phyloP scores from a whole-genome alignment of 1,140 invertebrate species.

The Vanessa tameamea region DNA sequence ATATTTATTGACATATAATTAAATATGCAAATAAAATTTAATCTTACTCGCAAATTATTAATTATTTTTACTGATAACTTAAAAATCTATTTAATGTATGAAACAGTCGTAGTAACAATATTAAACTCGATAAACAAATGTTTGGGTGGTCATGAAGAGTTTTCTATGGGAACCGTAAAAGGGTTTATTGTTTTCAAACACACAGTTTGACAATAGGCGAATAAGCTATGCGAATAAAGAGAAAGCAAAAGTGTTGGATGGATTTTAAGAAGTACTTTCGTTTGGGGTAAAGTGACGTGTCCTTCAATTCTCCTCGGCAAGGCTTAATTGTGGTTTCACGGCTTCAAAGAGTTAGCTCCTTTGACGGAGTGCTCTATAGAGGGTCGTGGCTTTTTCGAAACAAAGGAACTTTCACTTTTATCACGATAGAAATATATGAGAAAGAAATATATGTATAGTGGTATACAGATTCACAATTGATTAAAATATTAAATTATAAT shows the following conservation, averaged over 20 bases:
- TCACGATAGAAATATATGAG: constrained; percentile 12
- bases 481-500: too few species aligned
- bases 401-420: constrained; percentile 66
- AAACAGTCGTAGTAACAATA: background rate
- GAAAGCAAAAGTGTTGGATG: constrained; percentile 63
- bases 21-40: too few species aligned
- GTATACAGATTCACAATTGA: too few species aligned
- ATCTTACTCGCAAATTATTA: too few species aligned
- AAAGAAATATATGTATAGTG: too few species aligned
- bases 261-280: constrained; percentile 60
- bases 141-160: constrained; percentile 4
- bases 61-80: too few species aligned
- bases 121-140: background rate
- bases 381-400: constrained; percentile 48
- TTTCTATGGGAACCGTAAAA: constrained; percentile 38
- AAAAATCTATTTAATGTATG: background rate
- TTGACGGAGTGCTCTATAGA: constrained; percentile 47
- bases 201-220: constrained; percentile 42
- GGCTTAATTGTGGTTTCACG: constrained; percentile 73
- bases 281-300: constrained; percentile 59
- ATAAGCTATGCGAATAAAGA: constrained; percentile 53
- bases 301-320: constrained; percentile 72
- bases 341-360: constrained; percentile 75
- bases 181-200: constrained; percentile 41
- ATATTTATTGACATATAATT: too few species aligned